Conservation (phyloP, 1,140 invertebrate species). For the Drosophila suzukii region DNA sequence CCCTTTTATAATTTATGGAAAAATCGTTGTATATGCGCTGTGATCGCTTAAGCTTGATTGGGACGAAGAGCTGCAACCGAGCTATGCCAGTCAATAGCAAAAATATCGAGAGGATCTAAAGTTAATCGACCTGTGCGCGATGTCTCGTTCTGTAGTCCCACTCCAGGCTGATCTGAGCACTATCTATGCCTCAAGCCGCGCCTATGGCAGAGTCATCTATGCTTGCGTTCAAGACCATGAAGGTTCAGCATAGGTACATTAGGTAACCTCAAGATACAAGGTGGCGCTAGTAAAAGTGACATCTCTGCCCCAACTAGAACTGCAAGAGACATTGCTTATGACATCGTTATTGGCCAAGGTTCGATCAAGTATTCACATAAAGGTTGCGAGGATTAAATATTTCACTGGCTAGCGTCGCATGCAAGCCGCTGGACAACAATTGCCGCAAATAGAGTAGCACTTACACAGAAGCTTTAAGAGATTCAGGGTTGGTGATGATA, state of each 20-base stretch:
- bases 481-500: constrained; percentile 8
- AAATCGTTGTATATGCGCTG: too few relatives aligned
- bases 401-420: constrained; percentile 13
- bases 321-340: neutral
- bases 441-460: too few relatives aligned
- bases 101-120: too few relatives aligned
- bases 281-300: neutral
- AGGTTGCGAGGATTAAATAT: constrained; percentile 2
- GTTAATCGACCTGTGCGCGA: too few relatives aligned
- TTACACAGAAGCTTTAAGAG: neutral
- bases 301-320: neutral
- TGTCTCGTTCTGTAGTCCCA: too few relatives aligned
- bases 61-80: too few relatives aligned
- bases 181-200: neutral
- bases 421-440: too few relatives aligned
- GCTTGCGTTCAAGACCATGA: neutral
- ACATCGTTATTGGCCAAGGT: neutral
- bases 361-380: neutral
- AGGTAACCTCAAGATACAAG: neutral
- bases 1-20: too few relatives aligned
- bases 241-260: neutral
- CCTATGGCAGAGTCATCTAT: neutral
- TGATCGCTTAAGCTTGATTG: too few relatives aligned
- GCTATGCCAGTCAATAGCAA: too few relatives aligned
- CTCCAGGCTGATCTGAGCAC: too few relatives aligned